Conservation (phyloP, 2,888 invertebrate genomes). For the Atherix ibis region DNA sequence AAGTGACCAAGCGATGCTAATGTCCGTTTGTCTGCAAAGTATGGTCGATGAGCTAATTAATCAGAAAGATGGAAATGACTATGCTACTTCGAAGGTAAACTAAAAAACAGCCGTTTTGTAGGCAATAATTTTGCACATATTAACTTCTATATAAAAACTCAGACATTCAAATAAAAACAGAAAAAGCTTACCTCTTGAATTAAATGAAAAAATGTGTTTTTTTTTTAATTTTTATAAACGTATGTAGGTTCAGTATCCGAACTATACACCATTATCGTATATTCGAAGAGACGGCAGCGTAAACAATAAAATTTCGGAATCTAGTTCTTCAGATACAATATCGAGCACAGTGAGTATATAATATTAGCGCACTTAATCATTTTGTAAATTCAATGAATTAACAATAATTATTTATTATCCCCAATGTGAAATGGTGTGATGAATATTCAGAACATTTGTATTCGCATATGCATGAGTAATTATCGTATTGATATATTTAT, state of each 20-base stretch:
- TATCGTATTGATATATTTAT: too few species aligned
- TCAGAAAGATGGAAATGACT: slow-evolving; percentile 47
- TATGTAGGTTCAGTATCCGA: slow-evolving; percentile 11
- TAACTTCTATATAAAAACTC: too few species aligned
- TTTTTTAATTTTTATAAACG: neutral
- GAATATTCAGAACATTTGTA: too few species aligned
- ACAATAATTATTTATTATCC: too few species aligned
- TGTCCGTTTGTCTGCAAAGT: slow-evolving; percentile 88
- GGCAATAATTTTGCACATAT: too few species aligned
- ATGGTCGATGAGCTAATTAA: slow-evolving; percentile 87
- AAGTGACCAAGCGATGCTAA: slow-evolving; percentile 84
- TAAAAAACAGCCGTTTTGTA: too few species aligned
- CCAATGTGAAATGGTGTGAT: too few species aligned
- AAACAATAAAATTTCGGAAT: slow-evolving; percentile 15
- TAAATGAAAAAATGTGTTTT: too few species aligned
- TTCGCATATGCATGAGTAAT: too few species aligned
- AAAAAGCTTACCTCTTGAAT: too few species aligned
- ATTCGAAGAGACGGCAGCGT: slow-evolving; percentile 15
- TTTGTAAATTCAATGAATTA: too few species aligned
- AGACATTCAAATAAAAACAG: too few species aligned
- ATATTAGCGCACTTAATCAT: neutral
- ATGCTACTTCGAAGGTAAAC: slow-evolving; percentile 25
- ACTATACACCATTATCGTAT: slow-evolving; percentile 16
- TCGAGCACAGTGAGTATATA: slow-evolving; percentile 15
- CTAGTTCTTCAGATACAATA: slow-evolving; percentile 16